phyloP scores from a whole-genome alignment of 2,888 invertebrate genomes.

The Petrolisthes manimaculis region DNA sequence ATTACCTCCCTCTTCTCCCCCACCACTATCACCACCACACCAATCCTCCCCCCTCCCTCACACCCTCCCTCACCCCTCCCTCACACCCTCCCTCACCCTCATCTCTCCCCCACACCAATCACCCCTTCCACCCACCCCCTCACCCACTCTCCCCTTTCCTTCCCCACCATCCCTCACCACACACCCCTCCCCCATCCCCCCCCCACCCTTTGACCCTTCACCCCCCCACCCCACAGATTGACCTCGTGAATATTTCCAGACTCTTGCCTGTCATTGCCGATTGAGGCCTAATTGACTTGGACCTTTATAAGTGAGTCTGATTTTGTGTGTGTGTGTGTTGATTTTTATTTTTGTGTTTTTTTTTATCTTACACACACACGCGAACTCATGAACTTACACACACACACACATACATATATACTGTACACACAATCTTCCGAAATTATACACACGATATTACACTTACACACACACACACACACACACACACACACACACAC shows the following conservation, averaged over 20 bases:
- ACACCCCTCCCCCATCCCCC: not conserved
- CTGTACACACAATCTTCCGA: not conserved
- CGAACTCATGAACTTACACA: not conserved
- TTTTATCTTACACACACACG: not conserved
- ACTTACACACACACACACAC: not conserved
- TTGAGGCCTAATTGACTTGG: too few species aligned
- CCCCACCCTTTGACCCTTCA: not conserved
- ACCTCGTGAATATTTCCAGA: too few species aligned
- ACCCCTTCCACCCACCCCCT: not conserved
- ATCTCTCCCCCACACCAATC: too few species aligned
- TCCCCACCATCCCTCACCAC: not conserved
- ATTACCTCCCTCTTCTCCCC: not conserved
- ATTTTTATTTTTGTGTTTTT: too few species aligned
- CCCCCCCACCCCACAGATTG: not conserved
- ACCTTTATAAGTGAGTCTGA: too few species aligned
- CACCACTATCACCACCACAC: too few species aligned
- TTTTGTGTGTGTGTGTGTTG: too few species aligned
- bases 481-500: slow-evolving; percentile 1
- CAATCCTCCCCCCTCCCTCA: too few species aligned
- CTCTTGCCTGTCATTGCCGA: too few species aligned
- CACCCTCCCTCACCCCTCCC: not conserved
- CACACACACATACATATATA: not conserved
- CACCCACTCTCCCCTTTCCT: not conserved
- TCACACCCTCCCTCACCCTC: too few species aligned
- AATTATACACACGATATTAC: not conserved